These are phyloP conservation scores for Indicator indicator DNA, from an alignment of 2,113 vertebrate species.

Conservation along the genomic window DNA sequence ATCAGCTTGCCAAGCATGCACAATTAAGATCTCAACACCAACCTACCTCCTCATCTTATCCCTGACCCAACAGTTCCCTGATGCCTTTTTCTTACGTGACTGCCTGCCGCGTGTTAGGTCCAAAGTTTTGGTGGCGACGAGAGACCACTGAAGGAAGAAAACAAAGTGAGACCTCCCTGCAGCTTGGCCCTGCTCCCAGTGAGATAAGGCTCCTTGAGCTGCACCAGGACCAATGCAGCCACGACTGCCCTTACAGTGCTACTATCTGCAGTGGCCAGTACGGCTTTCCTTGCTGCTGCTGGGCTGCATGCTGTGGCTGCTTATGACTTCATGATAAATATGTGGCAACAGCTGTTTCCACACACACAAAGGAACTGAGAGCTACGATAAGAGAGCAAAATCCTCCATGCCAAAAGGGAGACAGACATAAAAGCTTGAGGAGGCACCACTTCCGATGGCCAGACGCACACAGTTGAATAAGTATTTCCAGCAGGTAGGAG, in stretches of 20 bases:
- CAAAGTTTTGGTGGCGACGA: background rate
- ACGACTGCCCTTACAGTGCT: rapidly evolving
- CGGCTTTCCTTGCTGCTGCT: background rate
- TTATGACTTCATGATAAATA: background rate
- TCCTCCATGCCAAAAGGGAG: background rate
- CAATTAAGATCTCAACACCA: background rate
- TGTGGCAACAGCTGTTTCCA: constrained; percentile 58
- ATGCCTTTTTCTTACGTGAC: background rate
- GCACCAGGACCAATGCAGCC: rapidly evolving
- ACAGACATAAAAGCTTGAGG: background rate
- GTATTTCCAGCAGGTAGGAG: constrained; percentile 40
- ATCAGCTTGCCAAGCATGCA: constrained; percentile 18
- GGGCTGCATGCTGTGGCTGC: background rate
- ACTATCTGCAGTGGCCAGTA: background rate
- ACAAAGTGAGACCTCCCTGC: background rate
- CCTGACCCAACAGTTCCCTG: background rate
- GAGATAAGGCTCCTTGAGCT: background rate
- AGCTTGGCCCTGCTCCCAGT: background rate
- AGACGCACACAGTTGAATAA: background rate
- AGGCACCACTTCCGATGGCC: background rate
- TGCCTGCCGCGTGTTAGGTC: background rate
- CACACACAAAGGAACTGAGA: background rate
- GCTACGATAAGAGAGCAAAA: background rate
- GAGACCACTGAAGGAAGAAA: background rate
- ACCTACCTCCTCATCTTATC: background rate